Evolutionary conservation across 2,888 invertebrate genomes (phyloP).

Genomic region (Trissolcus japonicus): DNA sequence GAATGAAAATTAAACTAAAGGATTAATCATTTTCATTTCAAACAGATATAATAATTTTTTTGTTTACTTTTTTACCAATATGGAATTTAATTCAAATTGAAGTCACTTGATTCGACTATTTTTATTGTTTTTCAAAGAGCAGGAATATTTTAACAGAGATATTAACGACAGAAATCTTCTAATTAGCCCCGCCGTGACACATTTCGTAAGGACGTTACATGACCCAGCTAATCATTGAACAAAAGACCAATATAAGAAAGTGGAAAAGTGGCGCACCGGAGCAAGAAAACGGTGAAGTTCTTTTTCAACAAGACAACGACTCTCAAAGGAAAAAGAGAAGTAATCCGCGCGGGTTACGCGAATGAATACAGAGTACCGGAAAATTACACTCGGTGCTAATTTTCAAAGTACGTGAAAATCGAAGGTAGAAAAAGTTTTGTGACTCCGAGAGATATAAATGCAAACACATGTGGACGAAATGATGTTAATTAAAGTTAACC

Average conservation of each 20-base stretch:
- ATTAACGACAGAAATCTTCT: conserved; percentile 2
- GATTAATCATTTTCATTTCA: too few relatives aligned
- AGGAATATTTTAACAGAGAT: too few relatives aligned
- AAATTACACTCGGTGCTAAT: conserved; percentile 46
- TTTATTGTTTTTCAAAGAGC: too few relatives aligned
- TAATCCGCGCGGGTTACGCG: conserved; percentile 39
- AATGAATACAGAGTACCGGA: conserved; percentile 38
- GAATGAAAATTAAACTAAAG: too few relatives aligned
- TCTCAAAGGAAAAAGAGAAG: conserved; percentile 40
- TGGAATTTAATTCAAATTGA: too few relatives aligned
- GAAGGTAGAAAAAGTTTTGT: conserved; percentile 40
- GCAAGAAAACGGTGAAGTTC: conserved; percentile 11
- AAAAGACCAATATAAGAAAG: conserved; percentile 30
- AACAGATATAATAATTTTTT: too few relatives aligned
- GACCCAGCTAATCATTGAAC: conserved; percentile 38
- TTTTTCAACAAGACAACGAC: conserved; percentile 37
- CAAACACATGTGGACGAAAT: conserved; percentile 12
- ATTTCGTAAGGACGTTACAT: conserved; percentile 18
- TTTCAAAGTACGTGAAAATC: conserved; percentile 28
- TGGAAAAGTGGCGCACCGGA: conserved; percentile 15
- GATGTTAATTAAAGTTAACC: conserved; percentile 12
- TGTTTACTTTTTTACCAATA: too few relatives aligned
- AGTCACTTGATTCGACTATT: too few relatives aligned
- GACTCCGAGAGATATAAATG: conserved; percentile 6
- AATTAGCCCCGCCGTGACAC: conserved; percentile 26